These are phyloP conservation scores for Orgyia antiqua DNA, from an alignment of 2,888 invertebrate genomes.

Conservation along the genomic window DNA sequence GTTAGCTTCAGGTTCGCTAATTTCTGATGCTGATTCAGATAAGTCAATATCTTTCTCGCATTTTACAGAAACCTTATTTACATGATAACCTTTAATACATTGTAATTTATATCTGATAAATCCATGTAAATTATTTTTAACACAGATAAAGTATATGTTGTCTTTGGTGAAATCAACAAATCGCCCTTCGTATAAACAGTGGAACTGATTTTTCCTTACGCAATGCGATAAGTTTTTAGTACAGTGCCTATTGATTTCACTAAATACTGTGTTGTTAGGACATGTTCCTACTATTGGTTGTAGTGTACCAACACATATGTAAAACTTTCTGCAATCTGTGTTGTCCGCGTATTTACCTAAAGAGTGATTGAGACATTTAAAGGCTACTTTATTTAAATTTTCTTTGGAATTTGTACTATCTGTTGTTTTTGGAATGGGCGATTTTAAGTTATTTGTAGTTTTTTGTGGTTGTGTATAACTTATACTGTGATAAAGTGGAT, in stretches of 20 bases:
- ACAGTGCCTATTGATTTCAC: conserved; percentile 62
- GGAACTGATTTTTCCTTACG: conserved; percentile 62
- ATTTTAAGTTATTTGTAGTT: too few relatives aligned
- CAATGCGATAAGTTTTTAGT: conserved; percentile 69
- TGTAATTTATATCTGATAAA: conserved; percentile 56
- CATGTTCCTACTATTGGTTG: conserved; percentile 48
- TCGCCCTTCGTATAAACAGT: conserved; percentile 58
- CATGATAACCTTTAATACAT: conserved; percentile 49
- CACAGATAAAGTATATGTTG: conserved; percentile 65
- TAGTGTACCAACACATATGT: conserved; percentile 58
- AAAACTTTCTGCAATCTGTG: conserved; percentile 69
- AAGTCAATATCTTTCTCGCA: conserved; percentile 34
- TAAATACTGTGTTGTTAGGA: conserved; percentile 61
- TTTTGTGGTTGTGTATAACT: conserved; percentile 1
- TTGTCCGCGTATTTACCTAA: conserved; percentile 68
- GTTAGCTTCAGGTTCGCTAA: conserved; percentile 22
- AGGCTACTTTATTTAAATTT: conserved; percentile 6
- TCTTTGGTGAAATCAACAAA: conserved; percentile 53
- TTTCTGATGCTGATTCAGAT: conserved; percentile 13
- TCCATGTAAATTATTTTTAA: conserved; percentile 31
- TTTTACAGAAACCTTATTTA: conserved; percentile 45
- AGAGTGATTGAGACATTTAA: conserved; percentile 35
- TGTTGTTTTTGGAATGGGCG: too few relatives aligned
- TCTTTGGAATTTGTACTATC: neutral
- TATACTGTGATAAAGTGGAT: neutral